Percentiles rank a stretch among this genome's conserved stretches.
Conservation (phyloP, 2,888 invertebrate species). For the Tenthredo scrophulariae region DNA sequence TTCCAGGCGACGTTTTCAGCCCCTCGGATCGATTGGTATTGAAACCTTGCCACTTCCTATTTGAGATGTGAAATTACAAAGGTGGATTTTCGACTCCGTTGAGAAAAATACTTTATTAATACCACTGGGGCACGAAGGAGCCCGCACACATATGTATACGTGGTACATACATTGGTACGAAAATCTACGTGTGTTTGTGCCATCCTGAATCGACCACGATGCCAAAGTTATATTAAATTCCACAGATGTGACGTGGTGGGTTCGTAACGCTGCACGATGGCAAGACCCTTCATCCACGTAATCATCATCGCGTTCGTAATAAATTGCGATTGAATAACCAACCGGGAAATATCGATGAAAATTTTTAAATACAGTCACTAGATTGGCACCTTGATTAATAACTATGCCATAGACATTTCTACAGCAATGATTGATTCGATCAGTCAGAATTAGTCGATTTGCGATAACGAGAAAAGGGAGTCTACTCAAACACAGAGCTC, state of each 20-base stretch:
- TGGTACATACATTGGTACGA: neutral
- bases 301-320: conserved; percentile 9
- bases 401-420: neutral
- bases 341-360: neutral
- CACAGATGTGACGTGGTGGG: conserved; percentile 17
- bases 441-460: neutral
- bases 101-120: conserved; percentile 10
- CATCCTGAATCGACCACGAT: neutral
- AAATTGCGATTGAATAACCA: conserved; percentile 23
- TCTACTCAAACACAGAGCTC: neutral
- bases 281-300: neutral
- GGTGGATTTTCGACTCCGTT: neutral
- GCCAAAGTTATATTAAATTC: conserved; percentile 38
- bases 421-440: neutral
- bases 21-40: neutral
- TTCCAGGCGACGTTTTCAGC: neutral
- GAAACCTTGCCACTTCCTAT: neutral
- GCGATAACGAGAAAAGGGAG: neutral
- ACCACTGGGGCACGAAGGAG: neutral
- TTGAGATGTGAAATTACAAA: neutral
- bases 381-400: neutral
- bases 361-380: neutral
- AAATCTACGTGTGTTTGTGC: conserved; percentile 10
- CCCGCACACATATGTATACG: neutral
- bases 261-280: neutral